Evolutionary conservation across 2,113 vertebrate species (phyloP).

Genomic region (Clarias magur): DNA sequence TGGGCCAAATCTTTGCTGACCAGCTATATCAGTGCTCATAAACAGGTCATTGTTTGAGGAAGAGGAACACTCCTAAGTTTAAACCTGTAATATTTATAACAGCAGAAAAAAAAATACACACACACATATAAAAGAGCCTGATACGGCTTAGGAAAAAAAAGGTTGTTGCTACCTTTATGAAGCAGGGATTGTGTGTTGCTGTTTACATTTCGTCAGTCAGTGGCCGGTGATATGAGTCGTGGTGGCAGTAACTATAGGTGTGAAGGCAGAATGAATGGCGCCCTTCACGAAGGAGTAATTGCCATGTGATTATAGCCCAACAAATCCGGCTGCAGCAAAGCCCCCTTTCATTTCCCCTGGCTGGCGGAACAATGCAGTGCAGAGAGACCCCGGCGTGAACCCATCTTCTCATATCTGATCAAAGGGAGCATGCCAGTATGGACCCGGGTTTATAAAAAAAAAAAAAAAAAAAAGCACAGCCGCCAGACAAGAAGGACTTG

Average conservation of each 20-base stretch:
- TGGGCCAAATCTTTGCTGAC: slow-evolving; percentile 66
- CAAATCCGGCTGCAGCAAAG: slow-evolving; percentile 60
- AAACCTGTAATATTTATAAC: slow-evolving; percentile 12
- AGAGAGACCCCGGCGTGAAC: slow-evolving; percentile 67
- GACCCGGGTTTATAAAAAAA: slow-evolving; percentile 13
- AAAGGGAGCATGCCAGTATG: slow-evolving; percentile 59
- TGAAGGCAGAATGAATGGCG: slow-evolving; percentile 56
- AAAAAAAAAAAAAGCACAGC: slow-evolving; percentile 37
- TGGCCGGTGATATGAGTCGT: slow-evolving; percentile 49
- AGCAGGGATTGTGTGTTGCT: slow-evolving; percentile 21
- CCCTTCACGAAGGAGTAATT: slow-evolving; percentile 62
- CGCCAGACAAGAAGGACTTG: slow-evolving; percentile 21
- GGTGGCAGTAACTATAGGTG: slow-evolving; percentile 55
- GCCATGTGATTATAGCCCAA: slow-evolving; percentile 66
- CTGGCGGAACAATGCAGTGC: slow-evolving; percentile 51
- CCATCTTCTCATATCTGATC: slow-evolving; percentile 60
- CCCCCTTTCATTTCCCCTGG: slow-evolving; percentile 60
- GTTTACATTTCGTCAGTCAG: slow-evolving; percentile 51
- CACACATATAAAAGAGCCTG: not conserved
- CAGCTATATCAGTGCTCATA: slow-evolving; percentile 68
- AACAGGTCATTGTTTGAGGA: slow-evolving; percentile 66
- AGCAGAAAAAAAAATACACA: slow-evolving; percentile 22
- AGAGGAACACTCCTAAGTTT: not conserved
- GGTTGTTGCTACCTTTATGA: slow-evolving; percentile 6
- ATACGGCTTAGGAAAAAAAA: not conserved